These are phyloP conservation scores for Conopomorpha cramerella DNA, from an alignment of 1,140 invertebrate species.

Conservation along the genomic window DNA sequence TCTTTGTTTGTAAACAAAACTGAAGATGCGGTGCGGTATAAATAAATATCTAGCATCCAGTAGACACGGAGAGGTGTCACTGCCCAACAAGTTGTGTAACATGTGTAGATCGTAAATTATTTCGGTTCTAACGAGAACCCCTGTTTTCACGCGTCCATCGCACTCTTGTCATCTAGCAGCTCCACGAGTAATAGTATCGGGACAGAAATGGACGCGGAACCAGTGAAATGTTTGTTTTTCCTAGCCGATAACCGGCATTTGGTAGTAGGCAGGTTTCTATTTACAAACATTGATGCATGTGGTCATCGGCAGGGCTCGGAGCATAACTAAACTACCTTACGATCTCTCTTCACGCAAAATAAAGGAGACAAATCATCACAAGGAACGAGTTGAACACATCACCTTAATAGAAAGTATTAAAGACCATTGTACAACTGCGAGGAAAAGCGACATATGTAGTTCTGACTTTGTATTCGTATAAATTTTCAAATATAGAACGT, in stretches of 20 bases:
- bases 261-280: slow-evolving; percentile 42
- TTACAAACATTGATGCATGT: slow-evolving; percentile 59
- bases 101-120: no score
- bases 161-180: background rate
- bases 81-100: background rate
- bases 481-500: slow-evolving; percentile 59
- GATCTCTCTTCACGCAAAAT: slow-evolving; percentile 31
- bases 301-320: slow-evolving; percentile 50
- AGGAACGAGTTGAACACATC: no score
- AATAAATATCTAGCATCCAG: background rate
- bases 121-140: no score
- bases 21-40: slow-evolving; percentile 7
- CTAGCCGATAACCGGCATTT: no score
- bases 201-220: background rate
- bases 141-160: background rate
- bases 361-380: slow-evolving; percentile 27
- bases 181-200: background rate
- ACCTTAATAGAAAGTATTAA: no score
- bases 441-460: slow-evolving; percentile 25
- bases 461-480: slow-evolving; percentile 41
- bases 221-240: no score
- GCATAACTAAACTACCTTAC: slow-evolving; percentile 51
- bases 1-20: slow-evolving; percentile 52
- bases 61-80: background rate
- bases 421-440: no score